Evolutionary conservation across 2,888 invertebrate genomes (phyloP).

Genomic region (Helicoverpa assulta): DNA sequence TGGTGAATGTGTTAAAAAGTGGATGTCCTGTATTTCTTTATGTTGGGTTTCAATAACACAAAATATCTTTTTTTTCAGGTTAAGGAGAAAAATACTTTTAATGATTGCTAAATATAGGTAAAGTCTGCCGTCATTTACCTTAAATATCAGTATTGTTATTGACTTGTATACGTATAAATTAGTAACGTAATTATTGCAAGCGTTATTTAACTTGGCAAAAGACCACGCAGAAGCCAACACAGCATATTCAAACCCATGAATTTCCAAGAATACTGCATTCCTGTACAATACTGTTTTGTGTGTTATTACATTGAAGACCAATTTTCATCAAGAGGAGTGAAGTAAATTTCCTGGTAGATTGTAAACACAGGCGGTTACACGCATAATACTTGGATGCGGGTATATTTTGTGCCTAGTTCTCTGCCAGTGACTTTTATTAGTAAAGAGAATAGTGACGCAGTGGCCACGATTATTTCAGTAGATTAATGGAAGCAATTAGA

Average conservation of each 20-base stretch:
- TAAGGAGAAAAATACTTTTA: no score
- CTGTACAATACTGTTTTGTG: background rate
- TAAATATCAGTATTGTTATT: no score
- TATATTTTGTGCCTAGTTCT: conserved; percentile 15
- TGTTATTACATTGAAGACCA: conserved; percentile 1
- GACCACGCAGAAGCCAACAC: background rate
- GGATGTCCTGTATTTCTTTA: no score
- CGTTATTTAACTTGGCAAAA: background rate
- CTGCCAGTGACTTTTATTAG: conserved; percentile 25
- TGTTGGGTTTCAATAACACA: no score
- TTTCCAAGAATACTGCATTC: background rate
- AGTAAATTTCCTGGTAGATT: conserved; percentile 14
- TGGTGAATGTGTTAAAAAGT: background rate
- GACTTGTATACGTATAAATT: no score
- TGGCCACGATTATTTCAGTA: conserved; percentile 6
- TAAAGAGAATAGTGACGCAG: conserved; percentile 14
- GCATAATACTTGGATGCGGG: conserved; percentile 4
- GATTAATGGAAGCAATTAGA: background rate
- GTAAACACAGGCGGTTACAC: conserved; percentile 25
- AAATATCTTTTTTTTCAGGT: no score
- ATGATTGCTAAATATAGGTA: no score
- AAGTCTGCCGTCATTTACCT: no score
- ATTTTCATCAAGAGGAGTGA: background rate
- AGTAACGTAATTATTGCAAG: no score
- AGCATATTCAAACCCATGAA: background rate